Percentiles rank a stretch among this genome's conserved stretches.
Evolutionary conservation across 2,888 invertebrate genomes (phyloP).

Genomic region (Notodonta dromedarius): DNA sequence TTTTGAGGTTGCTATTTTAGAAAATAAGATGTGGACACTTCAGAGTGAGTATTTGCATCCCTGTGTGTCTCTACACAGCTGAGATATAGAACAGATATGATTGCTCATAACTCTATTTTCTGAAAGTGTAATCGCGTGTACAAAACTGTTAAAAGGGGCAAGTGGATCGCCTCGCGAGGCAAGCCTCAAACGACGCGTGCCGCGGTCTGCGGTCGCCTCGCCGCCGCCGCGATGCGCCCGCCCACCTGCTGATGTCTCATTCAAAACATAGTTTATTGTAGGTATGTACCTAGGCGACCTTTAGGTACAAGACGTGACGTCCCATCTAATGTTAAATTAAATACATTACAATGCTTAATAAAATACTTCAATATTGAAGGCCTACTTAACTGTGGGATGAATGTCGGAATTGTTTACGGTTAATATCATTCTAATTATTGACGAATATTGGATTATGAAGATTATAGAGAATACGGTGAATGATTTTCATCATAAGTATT

Average conservation of each 20-base stretch:
- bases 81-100: no score
- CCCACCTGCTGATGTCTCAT: constrained; percentile 11
- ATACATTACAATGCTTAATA: no score
- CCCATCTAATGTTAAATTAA: no score
- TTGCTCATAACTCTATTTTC: neutral
- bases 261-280: constrained; percentile 13
- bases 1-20: no score
- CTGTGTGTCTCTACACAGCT: no score
- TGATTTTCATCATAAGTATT: no score
- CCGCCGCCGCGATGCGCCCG: constrained; percentile 13
- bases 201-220: constrained; percentile 64
- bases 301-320: neutral
- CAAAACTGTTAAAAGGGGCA: neutral
- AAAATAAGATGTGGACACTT: no score
- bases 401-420: neutral
- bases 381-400: neutral
- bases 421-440: no score
- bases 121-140: no score
- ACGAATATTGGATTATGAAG: no score
- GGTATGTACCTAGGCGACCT: neutral
- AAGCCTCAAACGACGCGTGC: constrained; percentile 57
- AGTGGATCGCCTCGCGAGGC: constrained; percentile 16
- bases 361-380: neutral
- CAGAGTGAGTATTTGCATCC: no score
- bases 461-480: no score